phyloP scores from a whole-genome alignment of 2,113 vertebrate species.

The Sigmodon hispidus region DNA sequence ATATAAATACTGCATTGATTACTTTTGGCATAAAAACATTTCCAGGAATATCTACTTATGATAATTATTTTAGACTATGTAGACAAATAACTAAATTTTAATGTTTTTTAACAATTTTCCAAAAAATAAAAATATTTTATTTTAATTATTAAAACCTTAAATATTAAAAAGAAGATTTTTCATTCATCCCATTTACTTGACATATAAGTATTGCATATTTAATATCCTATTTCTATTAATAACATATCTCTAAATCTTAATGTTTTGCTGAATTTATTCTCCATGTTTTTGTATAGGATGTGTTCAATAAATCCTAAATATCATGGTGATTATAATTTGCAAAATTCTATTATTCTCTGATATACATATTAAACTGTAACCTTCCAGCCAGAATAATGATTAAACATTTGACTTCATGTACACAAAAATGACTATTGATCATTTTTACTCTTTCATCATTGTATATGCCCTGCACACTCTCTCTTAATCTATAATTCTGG shows the following conservation, averaged over 20 bases:
- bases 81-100: not conserved
- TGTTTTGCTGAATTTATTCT: not conserved
- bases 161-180: constrained; percentile 28
- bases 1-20: not conserved
- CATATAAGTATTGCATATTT: not conserved
- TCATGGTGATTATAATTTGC: not conserved
- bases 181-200: not conserved
- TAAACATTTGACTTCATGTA: not conserved
- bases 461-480: not conserved
- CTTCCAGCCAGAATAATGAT: not conserved
- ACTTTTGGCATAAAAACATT: not conserved
- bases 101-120: constrained; percentile 32
- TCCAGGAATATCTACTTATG: not conserved
- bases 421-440: not conserved
- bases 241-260: not conserved
- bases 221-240: not conserved
- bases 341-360: not conserved
- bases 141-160: not conserved
- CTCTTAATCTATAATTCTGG: constrained; percentile 36
- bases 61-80: not conserved
- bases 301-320: constrained; percentile 15
- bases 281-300: not conserved
- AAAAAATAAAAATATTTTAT: not conserved
- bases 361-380: not conserved
- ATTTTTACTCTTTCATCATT: constrained; percentile 58